phyloP scores from a whole-genome alignment of 1,140 invertebrate genomes.

The Trichonephila clavipes region DNA sequence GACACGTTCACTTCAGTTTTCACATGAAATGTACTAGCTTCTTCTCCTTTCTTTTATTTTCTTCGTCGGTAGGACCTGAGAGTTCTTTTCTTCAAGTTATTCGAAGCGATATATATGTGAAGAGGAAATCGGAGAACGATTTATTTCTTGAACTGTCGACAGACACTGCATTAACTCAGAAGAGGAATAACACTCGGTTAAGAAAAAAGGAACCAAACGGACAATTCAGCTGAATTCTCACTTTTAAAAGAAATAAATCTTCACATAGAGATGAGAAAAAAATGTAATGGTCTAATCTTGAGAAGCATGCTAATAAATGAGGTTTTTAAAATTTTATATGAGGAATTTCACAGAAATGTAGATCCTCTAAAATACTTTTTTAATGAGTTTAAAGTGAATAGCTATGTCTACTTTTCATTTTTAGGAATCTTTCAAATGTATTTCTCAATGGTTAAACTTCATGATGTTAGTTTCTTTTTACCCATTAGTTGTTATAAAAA shows the following conservation, averaged over 20 bases:
- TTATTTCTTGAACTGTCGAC: constrained; percentile 69
- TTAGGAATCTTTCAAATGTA: too few relatives aligned
- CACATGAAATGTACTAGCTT: constrained; percentile 9
- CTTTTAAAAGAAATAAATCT: constrained; percentile 33
- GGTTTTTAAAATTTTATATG: neutral
- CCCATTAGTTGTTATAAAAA: too few relatives aligned
- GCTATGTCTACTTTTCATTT: too few relatives aligned
- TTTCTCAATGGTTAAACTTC: too few relatives aligned
- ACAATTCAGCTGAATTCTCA: constrained; percentile 20
- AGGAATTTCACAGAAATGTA: too few relatives aligned
- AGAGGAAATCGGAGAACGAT: constrained; percentile 68
- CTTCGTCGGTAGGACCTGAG: neutral
- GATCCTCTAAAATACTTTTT: too few relatives aligned
- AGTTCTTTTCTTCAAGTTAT: constrained; percentile 63
- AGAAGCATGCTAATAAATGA: neutral
- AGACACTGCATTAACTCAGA: constrained; percentile 68
- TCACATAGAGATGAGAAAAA: neutral
- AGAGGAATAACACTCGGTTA: constrained; percentile 47
- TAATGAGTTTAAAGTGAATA: too few relatives aligned
- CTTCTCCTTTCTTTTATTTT: neutral
- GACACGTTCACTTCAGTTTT: neutral
- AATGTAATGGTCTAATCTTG: neutral
- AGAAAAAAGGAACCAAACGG: constrained; percentile 26
- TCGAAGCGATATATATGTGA: constrained; percentile 64
- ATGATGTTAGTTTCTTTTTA: too few relatives aligned